A percentile compares a stretch with the other conserved stretches of the same genome.
phyloP scores from a whole-genome alignment of 2,888 invertebrate species.

The Gari tellinella region DNA sequence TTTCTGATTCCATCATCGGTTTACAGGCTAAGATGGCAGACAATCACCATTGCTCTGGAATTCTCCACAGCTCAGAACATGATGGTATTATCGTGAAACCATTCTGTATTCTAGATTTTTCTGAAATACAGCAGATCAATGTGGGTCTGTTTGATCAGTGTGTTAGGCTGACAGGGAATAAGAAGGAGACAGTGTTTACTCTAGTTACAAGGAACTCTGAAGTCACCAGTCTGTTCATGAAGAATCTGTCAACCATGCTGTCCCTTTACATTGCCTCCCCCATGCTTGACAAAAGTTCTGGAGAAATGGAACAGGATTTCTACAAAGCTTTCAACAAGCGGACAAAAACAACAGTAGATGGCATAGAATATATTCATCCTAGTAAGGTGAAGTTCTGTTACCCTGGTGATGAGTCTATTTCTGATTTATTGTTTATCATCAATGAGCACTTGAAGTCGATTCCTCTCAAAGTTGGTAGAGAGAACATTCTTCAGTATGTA shows the following conservation, averaged over 20 bases:
- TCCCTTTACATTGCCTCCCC: constrained; percentile 72
- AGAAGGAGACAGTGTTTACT: constrained; percentile 74
- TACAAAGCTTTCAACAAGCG: constrained; percentile 74
- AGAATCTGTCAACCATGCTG: constrained; percentile 73
- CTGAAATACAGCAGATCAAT: constrained; percentile 78
- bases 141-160: constrained; percentile 83
- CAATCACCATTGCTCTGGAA: constrained; percentile 66
- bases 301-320: constrained; percentile 80
- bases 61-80: constrained; percentile 66
- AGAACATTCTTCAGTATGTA: constrained; percentile 73
- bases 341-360: constrained; percentile 75
- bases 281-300: constrained; percentile 70
- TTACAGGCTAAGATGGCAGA: constrained; percentile 56
- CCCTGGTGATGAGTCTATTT: constrained; percentile 81
- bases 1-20: constrained; percentile 80
- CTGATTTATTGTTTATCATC: constrained; percentile 79
- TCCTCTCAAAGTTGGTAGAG: constrained; percentile 49
- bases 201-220: constrained; percentile 75
- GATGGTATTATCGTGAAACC: constrained; percentile 66
- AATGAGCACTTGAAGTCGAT: constrained; percentile 64
- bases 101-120: constrained; percentile 73
- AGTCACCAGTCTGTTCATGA: constrained; percentile 73
- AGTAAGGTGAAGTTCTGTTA: constrained; percentile 80
- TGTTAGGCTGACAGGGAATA: constrained; percentile 78
- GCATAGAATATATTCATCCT: constrained; percentile 78